Conservation (phyloP, 2,888 invertebrate species). For the Griposia aprilina region DNA sequence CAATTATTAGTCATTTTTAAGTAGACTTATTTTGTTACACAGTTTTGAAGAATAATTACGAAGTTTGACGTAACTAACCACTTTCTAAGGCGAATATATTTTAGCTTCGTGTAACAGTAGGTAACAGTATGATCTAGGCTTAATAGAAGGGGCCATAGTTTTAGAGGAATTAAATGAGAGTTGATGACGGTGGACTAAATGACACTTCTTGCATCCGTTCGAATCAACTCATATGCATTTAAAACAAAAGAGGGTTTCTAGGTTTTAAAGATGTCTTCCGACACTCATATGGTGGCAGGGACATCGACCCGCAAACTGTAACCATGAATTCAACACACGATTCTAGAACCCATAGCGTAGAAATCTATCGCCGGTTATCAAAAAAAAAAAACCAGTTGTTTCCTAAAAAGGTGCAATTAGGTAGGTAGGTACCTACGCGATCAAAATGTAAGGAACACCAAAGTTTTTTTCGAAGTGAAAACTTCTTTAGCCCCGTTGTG, state of each 20-base stretch:
- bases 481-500: no score
- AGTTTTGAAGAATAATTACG: conserved; percentile 19
- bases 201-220: conserved; percentile 14
- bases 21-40: neutral
- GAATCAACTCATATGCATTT: neutral
- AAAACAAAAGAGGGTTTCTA: neutral
- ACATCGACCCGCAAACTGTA: no score
- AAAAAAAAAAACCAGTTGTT: no score
- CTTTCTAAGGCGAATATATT: conserved; percentile 23
- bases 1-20: conserved; percentile 22
- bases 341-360: no score
- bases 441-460: no score
- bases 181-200: neutral
- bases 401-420: no score
- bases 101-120: neutral
- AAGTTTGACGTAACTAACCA: neutral
- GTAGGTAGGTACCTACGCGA: no score
- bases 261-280: neutral
- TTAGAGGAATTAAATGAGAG: conserved; percentile 4
- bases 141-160: conserved; percentile 23
- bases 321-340: no score
- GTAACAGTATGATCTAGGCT: conserved; percentile 15
- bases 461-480: no score
- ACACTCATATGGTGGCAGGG: neutral
- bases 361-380: no score